A percentile compares a stretch with the other conserved stretches of the same genome.
phyloP scores from a whole-genome alignment of 2,113 vertebrate genomes.

The Benitochromis conjunctus region DNA sequence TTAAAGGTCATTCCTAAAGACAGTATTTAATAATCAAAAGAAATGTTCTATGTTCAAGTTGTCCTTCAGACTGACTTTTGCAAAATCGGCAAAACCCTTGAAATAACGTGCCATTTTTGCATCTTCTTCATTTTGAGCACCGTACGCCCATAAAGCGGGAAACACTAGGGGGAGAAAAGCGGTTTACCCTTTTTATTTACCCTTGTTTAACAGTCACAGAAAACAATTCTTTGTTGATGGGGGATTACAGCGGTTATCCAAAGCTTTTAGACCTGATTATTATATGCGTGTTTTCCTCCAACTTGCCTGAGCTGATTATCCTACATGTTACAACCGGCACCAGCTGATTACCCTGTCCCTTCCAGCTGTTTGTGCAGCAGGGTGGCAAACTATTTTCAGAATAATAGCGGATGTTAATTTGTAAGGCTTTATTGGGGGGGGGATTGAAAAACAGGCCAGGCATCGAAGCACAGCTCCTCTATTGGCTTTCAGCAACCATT shows the following conservation, averaged over 20 bases:
- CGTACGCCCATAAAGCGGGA: neutral
- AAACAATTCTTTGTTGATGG: constrained; percentile 53
- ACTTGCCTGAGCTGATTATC: constrained; percentile 62
- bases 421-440: constrained; percentile 54
- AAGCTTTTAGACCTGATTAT: constrained; percentile 63
- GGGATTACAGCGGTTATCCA: constrained; percentile 56
- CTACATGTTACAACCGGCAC: constrained; percentile 42
- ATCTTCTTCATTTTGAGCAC: constrained; percentile 16
- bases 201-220: constrained; percentile 27
- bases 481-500: constrained; percentile 54
- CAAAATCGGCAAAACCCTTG: neutral
- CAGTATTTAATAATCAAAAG: neutral
- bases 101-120: neutral
- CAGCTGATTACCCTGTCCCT: constrained; percentile 58
- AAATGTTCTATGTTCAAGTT: neutral
- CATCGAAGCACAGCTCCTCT: constrained; percentile 23
- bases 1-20: neutral
- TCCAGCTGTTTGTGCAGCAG: constrained; percentile 66
- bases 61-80: neutral
- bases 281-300: constrained; percentile 40
- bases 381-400: constrained; percentile 65
- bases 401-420: constrained; percentile 72
- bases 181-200: constrained; percentile 49
- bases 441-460: constrained; percentile 53
- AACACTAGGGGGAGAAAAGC: neutral